Conservation (phyloP, 2,113 vertebrate genomes). For the Psettodes erumei region DNA sequence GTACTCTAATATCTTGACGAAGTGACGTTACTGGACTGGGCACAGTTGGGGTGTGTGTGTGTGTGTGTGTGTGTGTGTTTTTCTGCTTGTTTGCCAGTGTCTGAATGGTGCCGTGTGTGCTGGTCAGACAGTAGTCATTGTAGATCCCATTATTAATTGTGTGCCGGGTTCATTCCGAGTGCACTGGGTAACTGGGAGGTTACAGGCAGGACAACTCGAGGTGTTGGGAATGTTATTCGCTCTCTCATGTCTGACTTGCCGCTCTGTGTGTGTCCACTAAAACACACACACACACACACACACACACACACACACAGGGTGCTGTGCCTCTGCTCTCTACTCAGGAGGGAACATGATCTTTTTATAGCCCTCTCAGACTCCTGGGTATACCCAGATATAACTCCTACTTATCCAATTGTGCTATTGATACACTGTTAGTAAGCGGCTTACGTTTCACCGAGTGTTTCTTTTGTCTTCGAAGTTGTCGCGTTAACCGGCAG, state of each 20-base stretch:
- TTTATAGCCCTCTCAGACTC: constrained; percentile 64
- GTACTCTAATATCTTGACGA: constrained; percentile 32
- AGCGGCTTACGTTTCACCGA: constrained; percentile 34
- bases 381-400: constrained; percentile 62
- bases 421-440: constrained; percentile 48
- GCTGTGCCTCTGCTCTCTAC: constrained; percentile 32
- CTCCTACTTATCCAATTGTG: constrained; percentile 61
- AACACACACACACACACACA: constrained; percentile 19
- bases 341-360: constrained; percentile 63
- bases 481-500: constrained; percentile 5
- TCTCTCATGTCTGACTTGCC: constrained; percentile 57
- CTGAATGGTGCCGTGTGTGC: constrained; percentile 48
- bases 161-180: constrained; percentile 77
- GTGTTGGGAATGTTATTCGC: constrained; percentile 73
- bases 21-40: constrained; percentile 31
- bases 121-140: constrained; percentile 57
- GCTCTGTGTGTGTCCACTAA: constrained; percentile 38
- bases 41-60: constrained; percentile 16
- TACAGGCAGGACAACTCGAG: constrained; percentile 70
- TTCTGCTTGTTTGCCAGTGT: constrained; percentile 20
- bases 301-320: constrained; percentile 32
- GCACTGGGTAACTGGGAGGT: constrained; percentile 79
- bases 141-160: constrained; percentile 82
- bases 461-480: constrained; percentile 18
- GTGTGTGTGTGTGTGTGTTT: neutral